A percentile compares a stretch with the other conserved stretches of the same genome.
These are phyloP conservation scores for Corythaixoides concolor DNA, from an alignment of 2,113 vertebrate genomes.

Conservation along the genomic window DNA sequence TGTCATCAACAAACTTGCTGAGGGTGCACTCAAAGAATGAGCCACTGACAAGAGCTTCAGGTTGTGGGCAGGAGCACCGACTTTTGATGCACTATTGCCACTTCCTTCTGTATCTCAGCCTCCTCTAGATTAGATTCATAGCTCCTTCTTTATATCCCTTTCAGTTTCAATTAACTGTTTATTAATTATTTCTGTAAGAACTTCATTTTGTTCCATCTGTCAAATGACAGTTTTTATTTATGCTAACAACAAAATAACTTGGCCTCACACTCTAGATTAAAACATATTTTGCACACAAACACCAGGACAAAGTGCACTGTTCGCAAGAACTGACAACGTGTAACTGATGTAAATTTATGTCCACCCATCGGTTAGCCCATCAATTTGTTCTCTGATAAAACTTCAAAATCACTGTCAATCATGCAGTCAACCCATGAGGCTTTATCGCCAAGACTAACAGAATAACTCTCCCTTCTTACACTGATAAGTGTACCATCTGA, in stretches of 20 bases:
- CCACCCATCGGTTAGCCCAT: not conserved
- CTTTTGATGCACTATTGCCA: not conserved
- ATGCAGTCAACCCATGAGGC: not conserved
- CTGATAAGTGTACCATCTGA: rapidly evolving
- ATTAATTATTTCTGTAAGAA: not conserved
- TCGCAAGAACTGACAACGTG: not conserved
- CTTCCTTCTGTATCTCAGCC: not conserved
- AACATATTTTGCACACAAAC: not conserved
- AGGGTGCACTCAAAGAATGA: not conserved
- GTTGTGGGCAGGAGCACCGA: not conserved
- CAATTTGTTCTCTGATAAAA: not conserved
- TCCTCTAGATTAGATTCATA: not conserved
- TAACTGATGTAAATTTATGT: not conserved
- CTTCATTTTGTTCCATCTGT: not conserved
- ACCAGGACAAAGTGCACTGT: not conserved
- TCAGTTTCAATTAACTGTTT: not conserved
- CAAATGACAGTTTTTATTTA: not conserved
- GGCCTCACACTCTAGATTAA: not conserved
- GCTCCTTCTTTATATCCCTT: not conserved
- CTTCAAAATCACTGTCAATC: not conserved
- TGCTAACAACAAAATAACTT: not conserved
- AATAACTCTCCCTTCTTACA: not conserved
- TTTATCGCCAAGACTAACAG: not conserved
- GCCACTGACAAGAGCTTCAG: not conserved
- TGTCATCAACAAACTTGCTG: too few species aligned